Percentiles rank a stretch among this genome's conserved stretches.
phyloP scores from a whole-genome alignment of 1,140 invertebrate genomes.

The Drosophila bipectinata region DNA sequence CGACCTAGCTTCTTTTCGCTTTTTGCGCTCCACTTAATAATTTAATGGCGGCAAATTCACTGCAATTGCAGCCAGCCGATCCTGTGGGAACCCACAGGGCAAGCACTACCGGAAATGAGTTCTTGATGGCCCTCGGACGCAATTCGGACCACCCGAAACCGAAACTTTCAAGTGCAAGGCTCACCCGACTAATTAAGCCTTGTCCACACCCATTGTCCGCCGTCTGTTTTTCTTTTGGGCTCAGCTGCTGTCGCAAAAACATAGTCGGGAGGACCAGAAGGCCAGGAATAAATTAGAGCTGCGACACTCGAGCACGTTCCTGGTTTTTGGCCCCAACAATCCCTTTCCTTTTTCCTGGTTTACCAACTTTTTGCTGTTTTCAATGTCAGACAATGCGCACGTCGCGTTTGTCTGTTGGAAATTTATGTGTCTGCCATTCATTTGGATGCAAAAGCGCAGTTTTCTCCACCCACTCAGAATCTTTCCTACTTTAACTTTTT shows the following conservation, averaged over 20 bases:
- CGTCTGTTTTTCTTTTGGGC: slow-evolving; percentile 21
- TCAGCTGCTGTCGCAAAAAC: slow-evolving; percentile 36
- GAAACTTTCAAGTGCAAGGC: slow-evolving; percentile 50
- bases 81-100: slow-evolving; percentile 34
- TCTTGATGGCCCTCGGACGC: slow-evolving; percentile 58
- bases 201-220: slow-evolving; percentile 20
- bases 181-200: slow-evolving; percentile 55
- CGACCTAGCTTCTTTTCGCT: slow-evolving; percentile 10
- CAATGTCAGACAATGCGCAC: slow-evolving; percentile 70
- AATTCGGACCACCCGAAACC: slow-evolving; percentile 40
- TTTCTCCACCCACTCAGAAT: neutral
- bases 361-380: slow-evolving; percentile 56
- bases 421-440: slow-evolving; percentile 77
- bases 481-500: slow-evolving; percentile 1
- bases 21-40: slow-evolving; percentile 72
- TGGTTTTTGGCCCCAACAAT: neutral
- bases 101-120: slow-evolving; percentile 64
- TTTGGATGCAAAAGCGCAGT: slow-evolving; percentile 26
- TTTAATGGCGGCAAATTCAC: slow-evolving; percentile 60
- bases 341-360: neutral
- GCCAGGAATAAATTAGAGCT: slow-evolving; percentile 49
- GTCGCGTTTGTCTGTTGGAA: slow-evolving; percentile 59
- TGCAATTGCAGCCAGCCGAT: slow-evolving; percentile 38
- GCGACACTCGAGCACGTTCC: slow-evolving; percentile 26
- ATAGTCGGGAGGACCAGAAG: slow-evolving; percentile 29